Evolutionary conservation across 2,888 invertebrate species (phyloP), one percentile per base, ranked within the genome.

Genomic region (Hecatera dysodea): DNA sequence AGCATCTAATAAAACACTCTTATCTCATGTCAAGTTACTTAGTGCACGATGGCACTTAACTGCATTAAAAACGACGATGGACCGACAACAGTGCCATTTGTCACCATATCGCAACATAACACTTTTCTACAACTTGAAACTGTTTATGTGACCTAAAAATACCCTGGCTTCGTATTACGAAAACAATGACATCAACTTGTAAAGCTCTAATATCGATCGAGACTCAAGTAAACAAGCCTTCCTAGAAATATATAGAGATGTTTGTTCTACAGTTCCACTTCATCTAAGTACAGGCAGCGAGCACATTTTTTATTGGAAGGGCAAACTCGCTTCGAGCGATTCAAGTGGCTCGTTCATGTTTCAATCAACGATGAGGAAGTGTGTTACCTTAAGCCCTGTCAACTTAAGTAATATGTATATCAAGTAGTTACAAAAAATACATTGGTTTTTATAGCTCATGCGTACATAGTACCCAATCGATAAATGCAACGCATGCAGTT

Each of bases 141-240:
- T 69, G 57, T 82, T 75, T 72, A 64, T 64, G 46, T 65, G 53
- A 69, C 55, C 65, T 75, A 24, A 66, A 72, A 75, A 71, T 55
- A 72, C 62, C 55, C 55, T 67, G 22, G 53, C 55, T 64, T 78
- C 61, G 33, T 63, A 52, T 73, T 62, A 73, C 69, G 36, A 65
- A 73, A 82, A 77, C 73, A 72, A 79, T 82, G 73, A 81, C 72
- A 63, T 81, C 67, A 75, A 62, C 67, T 46, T 29, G 46, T 57
- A 55, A 42, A 67, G 60, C 52, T 70, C 76, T 33, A 11, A n/a
- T 74, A 81, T 81, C 69, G 77, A 80, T 81, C 81, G 39, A 17
- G 44, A 55, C 50, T 48, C 33, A 52, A 50, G 33, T 69, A 53
- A 61, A 64, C 69, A 75, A 48, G 33, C 50, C 27, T 42, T 75